These are phyloP conservation scores for Kryphioiulus occultus DNA, from an alignment of 2,888 invertebrate species.

Conservation along the genomic window DNA sequence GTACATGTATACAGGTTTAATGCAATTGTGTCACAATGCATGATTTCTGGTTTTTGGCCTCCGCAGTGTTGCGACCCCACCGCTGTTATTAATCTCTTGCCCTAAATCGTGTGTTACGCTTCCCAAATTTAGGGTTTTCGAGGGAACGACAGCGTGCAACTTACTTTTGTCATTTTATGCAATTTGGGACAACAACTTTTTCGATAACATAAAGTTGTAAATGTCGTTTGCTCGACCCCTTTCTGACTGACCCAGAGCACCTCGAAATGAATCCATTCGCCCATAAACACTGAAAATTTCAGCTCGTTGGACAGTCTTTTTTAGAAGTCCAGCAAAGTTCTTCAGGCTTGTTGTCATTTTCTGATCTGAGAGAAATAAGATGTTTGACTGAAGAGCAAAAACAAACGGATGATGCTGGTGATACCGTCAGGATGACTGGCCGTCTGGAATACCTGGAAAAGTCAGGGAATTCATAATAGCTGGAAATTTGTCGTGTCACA, in stretches of 20 bases:
- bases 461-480: too few relatives aligned
- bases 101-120: background rate
- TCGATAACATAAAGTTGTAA: background rate
- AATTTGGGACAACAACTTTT: slow-evolving; percentile 16
- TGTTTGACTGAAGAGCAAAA: too few relatives aligned
- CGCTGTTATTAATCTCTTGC: background rate
- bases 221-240: background rate
- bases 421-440: too few relatives aligned
- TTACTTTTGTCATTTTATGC: background rate
- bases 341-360: too few relatives aligned
- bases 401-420: too few relatives aligned
- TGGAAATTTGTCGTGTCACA: too few relatives aligned
- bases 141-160: background rate
- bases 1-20: background rate
- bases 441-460: too few relatives aligned
- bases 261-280: background rate
- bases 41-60: background rate
- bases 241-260: background rate
- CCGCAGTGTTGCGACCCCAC: background rate
- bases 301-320: background rate
- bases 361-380: too few relatives aligned
- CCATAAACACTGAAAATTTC: too few relatives aligned
- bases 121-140: background rate
- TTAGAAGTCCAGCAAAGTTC: too few relatives aligned
- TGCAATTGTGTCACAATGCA: background rate